Conservation (phyloP, 1,140 invertebrate species). For the Penaeus indicus region DNA sequence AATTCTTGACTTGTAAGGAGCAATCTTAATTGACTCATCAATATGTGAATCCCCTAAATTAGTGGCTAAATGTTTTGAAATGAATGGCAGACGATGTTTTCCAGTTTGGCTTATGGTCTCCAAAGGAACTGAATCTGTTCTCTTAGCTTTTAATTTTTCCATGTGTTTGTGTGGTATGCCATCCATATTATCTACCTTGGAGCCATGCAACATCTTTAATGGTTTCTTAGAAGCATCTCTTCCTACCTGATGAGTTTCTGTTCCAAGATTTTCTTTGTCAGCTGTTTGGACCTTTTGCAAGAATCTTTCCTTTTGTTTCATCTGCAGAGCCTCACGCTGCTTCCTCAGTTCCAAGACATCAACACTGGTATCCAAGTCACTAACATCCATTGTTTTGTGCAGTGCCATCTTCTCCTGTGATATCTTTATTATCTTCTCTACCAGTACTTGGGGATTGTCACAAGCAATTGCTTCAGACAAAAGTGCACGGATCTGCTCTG, state of each 20-base stretch:
- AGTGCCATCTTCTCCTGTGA: background rate
- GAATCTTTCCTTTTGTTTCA: background rate
- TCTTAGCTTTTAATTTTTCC: conserved; percentile 11
- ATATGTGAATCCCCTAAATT: conserved; percentile 1
- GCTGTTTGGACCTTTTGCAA: background rate
- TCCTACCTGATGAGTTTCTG: background rate
- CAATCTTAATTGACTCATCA: background rate
- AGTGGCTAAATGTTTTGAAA: background rate
- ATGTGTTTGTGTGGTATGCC: background rate
- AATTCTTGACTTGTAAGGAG: conserved; percentile 5
- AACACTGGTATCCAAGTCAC: conserved; percentile 2
- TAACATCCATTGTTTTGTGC: conserved; percentile 5
- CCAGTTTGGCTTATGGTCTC: background rate
- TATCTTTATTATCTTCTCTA: background rate
- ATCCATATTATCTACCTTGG: background rate
- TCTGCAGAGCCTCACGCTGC: background rate
- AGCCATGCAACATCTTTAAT: background rate
- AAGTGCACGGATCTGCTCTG: too few species aligned
- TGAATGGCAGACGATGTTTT: background rate
- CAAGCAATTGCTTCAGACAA: background rate
- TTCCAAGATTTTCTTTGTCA: background rate
- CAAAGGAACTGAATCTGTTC: background rate
- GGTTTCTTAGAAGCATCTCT: background rate
- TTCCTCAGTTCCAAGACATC: conserved; percentile 4
- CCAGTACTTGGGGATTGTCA: background rate